Base-by-base conservation (phyloP, 2,113 vertebrate species). In the Centropristis striata region DNA sequence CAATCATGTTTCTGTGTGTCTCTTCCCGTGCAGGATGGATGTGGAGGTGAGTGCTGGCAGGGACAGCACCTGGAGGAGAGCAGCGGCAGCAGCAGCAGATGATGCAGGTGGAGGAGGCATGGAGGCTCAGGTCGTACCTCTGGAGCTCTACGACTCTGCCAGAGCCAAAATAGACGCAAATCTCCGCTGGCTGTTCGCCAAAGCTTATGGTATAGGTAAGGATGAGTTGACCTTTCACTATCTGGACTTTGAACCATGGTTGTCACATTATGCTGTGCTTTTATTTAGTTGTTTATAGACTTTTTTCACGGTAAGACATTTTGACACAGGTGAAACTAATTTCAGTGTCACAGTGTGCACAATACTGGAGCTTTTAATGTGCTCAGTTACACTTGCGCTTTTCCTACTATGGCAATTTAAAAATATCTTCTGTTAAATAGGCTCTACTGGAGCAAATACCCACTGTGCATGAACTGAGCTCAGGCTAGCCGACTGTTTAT, bases 121-220 rank as follows among this genome's bases (percentile, higher is more conserved):
- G 81, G 91, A 91, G 79, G 77, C 71, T 71, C 84, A 86, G 72
- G 70, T 92, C 28, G 81, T 90, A 15, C 90, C 86, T 0, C 81
- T 80, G 73, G 88, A 93, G 72, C 83, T 90, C 28, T 93, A 93
- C 59, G 91, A 93, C 55, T 88, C 87, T 58, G 91, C 92, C 20
- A 94, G 97, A 92, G 97, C 98, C 79, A 99, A 99, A 96, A 99
- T 99, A 94, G 98, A 97, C 83, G 98, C 98, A 89, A 98, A 98
- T 95, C 96, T 99, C 86, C 96, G 97, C 86, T 99, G 98, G 98
- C 93, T 99, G 91, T 98, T 98, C 86, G 97, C 97, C 86, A 99
- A 98, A 96, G 97, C 97, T 74, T 98, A 97, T 68, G 97, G 97
- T 86, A 95, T 94, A 91, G 97, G 97, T 98, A 95, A 95, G 95